Percentiles rank a stretch among this genome's conserved stretches.
phyloP scores from a whole-genome alignment of 2,797 vertebrate species.

The Sebastes taczanowskii region DNA sequence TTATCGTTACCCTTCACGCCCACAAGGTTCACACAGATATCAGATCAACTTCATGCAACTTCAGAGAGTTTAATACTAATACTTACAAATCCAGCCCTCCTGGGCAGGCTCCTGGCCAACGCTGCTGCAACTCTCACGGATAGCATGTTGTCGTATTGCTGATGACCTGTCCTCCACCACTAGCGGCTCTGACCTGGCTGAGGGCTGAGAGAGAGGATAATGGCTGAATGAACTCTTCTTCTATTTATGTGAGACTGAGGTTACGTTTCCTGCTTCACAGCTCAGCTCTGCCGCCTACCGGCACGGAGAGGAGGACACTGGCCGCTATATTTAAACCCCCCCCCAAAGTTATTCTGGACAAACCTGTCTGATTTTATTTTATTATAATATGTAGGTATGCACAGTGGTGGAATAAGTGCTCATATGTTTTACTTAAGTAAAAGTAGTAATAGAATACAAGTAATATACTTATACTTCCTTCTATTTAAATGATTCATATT shows the following conservation, averaged over 20 bases:
- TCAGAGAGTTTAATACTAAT: background rate
- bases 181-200: conserved; percentile 67
- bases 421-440: background rate
- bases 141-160: conserved; percentile 82
- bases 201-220: conserved; percentile 51
- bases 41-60: background rate
- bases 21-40: conserved; percentile 23
- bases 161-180: conserved; percentile 76
- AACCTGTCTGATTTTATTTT: accelerated
- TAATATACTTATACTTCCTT: too few relatives aligned
- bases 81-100: conserved; percentile 91
- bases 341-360: background rate
- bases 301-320: background rate
- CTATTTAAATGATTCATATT: too few relatives aligned
- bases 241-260: conserved; percentile 38
- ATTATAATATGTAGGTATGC: background rate
- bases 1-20: conserved; percentile 70
- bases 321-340: too few relatives aligned
- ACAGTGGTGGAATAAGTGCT: background rate
- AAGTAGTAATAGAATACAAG: too few relatives aligned
- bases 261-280: background rate
- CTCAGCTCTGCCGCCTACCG: conserved; percentile 46
- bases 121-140: conserved; percentile 92
- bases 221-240: conserved; percentile 79
- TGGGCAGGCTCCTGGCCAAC: conserved; percentile 86